These are phyloP conservation scores for Papilio elwesi DNA, from an alignment of 2,888 invertebrate genomes.

Conservation along the genomic window DNA sequence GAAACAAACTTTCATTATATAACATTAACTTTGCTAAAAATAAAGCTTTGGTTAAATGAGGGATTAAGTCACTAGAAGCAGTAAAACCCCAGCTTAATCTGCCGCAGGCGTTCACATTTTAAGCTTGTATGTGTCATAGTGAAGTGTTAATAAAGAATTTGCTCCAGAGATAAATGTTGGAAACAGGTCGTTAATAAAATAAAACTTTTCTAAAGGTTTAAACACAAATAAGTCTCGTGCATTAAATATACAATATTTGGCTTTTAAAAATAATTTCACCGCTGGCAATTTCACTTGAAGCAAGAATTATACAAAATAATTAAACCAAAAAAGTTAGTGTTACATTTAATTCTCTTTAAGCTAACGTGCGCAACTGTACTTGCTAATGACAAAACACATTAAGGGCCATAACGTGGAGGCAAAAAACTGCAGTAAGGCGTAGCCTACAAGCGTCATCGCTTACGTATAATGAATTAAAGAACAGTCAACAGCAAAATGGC, in stretches of 20 bases:
- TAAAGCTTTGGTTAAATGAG: slow-evolving; percentile 12
- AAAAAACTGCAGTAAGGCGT: slow-evolving; percentile 38
- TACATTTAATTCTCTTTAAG: slow-evolving; percentile 38
- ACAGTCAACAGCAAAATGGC: slow-evolving; percentile 38
- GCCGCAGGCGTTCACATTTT: slow-evolving; percentile 9
- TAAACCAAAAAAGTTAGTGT: slow-evolving; percentile 30
- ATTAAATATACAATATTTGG: too few species aligned
- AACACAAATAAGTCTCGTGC: too few species aligned
- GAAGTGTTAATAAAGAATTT: slow-evolving; percentile 21
- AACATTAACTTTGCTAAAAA: background rate
- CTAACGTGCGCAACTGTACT: slow-evolving; percentile 35
- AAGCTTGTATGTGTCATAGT: slow-evolving; percentile 4
- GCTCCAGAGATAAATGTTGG: background rate
- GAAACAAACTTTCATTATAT: background rate
- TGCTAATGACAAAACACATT: slow-evolving; percentile 39
- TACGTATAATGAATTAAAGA: slow-evolving; percentile 40
- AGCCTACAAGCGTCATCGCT: slow-evolving; percentile 32
- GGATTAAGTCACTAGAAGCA: background rate
- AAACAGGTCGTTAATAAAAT: too few species aligned
- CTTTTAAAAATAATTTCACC: too few species aligned
- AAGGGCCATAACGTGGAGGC: slow-evolving; percentile 32
- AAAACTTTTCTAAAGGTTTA: too few species aligned
- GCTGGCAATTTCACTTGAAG: too few species aligned
- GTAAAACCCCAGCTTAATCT: slow-evolving; percentile 24
- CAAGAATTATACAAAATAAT: slow-evolving; percentile 11